phyloP scores from a whole-genome alignment of 2,113 vertebrate genomes.

The Phyllostomus discolor region DNA sequence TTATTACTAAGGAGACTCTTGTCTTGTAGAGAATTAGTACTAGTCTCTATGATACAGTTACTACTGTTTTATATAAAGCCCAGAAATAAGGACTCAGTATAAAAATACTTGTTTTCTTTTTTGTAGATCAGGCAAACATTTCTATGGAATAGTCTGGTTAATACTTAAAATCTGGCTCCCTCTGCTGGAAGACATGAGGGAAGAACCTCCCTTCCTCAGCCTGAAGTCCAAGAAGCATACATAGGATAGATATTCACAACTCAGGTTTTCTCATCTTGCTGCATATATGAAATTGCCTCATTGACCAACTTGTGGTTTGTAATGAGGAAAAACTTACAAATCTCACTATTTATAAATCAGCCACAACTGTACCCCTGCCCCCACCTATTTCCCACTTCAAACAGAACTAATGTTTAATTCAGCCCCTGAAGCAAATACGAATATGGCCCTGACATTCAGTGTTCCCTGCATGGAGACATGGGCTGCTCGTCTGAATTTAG shows the following conservation, averaged over 20 bases:
- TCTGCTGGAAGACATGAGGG: constrained; percentile 43
- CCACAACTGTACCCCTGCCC: too few relatives aligned
- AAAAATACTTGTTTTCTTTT: not conserved
- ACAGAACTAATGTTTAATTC: not conserved
- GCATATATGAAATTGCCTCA: not conserved
- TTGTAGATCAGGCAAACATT: not conserved
- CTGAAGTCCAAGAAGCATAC: not conserved
- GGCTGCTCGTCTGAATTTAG: not conserved
- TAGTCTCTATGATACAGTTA: not conserved
- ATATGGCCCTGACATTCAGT: not conserved
- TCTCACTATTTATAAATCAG: constrained; percentile 1
- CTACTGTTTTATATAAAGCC: not conserved
- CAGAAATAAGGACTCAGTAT: not conserved
- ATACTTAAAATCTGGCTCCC: constrained; percentile 65
- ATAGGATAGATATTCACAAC: not conserved
- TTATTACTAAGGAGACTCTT: not conserved
- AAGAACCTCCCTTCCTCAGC: not conserved
- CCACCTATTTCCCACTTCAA: not conserved
- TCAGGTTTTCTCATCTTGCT: not conserved
- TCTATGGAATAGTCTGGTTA: not conserved
- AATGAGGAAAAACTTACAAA: not conserved
- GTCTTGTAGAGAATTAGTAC: not conserved
- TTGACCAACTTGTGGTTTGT: not conserved
- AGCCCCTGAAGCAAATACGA: not conserved
- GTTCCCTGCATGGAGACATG: not conserved